These are phyloP conservation scores for Aleiodes sp. DNA, from an alignment of 1,140 invertebrate species.

Conservation along the genomic window DNA sequence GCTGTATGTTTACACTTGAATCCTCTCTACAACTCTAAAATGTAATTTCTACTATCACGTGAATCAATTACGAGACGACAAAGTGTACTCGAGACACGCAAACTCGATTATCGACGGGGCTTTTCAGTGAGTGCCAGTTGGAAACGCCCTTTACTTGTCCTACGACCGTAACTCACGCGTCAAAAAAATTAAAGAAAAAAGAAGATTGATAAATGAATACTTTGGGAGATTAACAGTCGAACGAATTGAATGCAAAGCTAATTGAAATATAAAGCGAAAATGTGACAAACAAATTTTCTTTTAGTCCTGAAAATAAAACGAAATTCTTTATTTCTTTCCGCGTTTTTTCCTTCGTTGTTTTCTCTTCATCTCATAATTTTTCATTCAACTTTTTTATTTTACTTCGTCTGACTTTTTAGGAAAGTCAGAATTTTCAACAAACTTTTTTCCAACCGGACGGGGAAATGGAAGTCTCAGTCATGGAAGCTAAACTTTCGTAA, in stretches of 20 bases:
- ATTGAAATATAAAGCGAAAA: too few species aligned
- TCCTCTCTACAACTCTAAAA: neutral
- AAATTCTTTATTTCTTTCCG: neutral
- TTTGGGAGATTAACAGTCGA: too few species aligned
- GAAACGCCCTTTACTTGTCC: constrained; percentile 21
- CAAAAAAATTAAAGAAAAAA: too few species aligned
- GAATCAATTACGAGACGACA: constrained; percentile 4
- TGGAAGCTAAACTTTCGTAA: constrained; percentile 43
- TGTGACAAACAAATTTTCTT: too few species aligned
- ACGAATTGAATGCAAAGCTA: too few species aligned
- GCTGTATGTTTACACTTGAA: too few species aligned
- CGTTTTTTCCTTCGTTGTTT: neutral
- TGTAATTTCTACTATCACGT: neutral
- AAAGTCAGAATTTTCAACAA: neutral
- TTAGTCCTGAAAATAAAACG: too few species aligned
- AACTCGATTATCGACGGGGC: constrained; percentile 48
- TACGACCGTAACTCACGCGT: neutral
- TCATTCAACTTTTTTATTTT: too few species aligned
- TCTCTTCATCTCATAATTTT: neutral
- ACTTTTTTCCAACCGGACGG: constrained; percentile 36
- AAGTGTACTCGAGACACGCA: constrained; percentile 34
- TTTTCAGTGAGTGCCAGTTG: constrained; percentile 42
- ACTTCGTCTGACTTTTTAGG: constrained; percentile 40
- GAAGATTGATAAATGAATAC: too few species aligned
- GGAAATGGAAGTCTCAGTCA: constrained; percentile 45